Evolutionary conservation across 2,797 vertebrate genomes (phyloP).

Genomic region (Hybognathus amarus): DNA sequence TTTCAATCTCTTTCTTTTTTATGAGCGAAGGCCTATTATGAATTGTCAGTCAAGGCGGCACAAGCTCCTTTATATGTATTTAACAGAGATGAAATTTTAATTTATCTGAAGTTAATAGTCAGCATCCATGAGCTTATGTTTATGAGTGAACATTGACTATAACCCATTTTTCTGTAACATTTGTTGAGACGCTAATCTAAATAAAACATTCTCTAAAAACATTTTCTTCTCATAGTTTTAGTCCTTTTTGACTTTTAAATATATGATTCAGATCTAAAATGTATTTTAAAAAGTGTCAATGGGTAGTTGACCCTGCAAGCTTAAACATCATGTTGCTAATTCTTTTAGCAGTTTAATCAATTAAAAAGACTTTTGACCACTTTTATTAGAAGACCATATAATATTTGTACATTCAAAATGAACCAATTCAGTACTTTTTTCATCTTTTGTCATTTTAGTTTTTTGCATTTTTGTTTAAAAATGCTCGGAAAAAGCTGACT

Average conservation of each 20-base stretch:
- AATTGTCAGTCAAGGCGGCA: slow-evolving; percentile 33
- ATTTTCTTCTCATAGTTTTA: background rate
- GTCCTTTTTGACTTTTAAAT: background rate
- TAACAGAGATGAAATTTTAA: slow-evolving; percentile 47
- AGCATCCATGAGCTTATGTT: slow-evolving; percentile 30
- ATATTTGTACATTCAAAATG: background rate
- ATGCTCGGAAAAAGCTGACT: no score
- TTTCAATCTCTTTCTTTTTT: slow-evolving; percentile 13
- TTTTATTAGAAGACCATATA: background rate
- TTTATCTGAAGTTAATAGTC: slow-evolving; percentile 39
- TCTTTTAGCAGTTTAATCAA: background rate
- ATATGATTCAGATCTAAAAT: background rate
- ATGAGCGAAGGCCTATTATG: slow-evolving; percentile 23
- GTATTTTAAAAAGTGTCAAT: background rate
- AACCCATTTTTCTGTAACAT: slow-evolving; percentile 39
- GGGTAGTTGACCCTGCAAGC: background rate
- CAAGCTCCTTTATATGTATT: slow-evolving; percentile 47
- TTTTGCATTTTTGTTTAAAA: no score
- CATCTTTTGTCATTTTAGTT: background rate
- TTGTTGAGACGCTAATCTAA: slow-evolving; percentile 32
- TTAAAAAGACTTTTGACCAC: background rate
- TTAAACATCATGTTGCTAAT: no score
- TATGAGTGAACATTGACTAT: slow-evolving; percentile 22
- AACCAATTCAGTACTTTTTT: no score
- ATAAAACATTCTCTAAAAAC: slow-evolving; percentile 51